Conservation (phyloP, 2,113 vertebrate genomes). For the Procapra przewalskii region DNA sequence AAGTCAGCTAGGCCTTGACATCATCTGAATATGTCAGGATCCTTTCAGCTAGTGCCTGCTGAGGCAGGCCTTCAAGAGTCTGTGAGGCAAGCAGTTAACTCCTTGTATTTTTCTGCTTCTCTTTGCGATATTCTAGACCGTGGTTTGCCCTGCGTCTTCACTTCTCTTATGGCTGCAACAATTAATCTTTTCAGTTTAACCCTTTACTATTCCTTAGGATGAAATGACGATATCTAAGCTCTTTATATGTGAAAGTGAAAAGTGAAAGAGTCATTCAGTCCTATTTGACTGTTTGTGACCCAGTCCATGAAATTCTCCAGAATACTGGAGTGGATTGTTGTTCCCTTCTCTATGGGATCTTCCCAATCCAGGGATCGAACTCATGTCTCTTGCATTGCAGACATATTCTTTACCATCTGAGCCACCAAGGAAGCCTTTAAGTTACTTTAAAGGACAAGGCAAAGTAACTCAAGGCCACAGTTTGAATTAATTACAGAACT, state of each 20-base stretch:
- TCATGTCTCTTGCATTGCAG: not conserved
- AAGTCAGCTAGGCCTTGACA: not conserved
- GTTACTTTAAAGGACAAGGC: not conserved
- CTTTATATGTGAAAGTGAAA: not conserved
- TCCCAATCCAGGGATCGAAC: not conserved
- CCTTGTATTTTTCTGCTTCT: not conserved
- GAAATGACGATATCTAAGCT: not conserved
- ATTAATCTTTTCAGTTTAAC: not conserved
- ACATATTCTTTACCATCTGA: not conserved
- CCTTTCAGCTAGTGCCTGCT: not conserved
- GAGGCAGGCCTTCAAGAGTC: not conserved
- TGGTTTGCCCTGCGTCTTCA: not conserved
- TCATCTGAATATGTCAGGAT: not conserved
- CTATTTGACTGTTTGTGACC: not conserved
- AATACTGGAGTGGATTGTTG: not conserved
- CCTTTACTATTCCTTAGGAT: not conserved
- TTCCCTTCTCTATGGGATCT: not conserved
- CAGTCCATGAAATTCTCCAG: not conserved
- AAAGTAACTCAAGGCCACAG: not conserved
- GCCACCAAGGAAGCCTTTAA: not conserved
- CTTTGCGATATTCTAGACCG: not conserved
- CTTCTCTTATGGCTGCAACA: not conserved
- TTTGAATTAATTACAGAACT: not conserved
- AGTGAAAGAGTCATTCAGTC: not conserved
- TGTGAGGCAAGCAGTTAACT: not conserved